phyloP scores from a whole-genome alignment of 2,113 vertebrate species.

The Willisornis vidua region DNA sequence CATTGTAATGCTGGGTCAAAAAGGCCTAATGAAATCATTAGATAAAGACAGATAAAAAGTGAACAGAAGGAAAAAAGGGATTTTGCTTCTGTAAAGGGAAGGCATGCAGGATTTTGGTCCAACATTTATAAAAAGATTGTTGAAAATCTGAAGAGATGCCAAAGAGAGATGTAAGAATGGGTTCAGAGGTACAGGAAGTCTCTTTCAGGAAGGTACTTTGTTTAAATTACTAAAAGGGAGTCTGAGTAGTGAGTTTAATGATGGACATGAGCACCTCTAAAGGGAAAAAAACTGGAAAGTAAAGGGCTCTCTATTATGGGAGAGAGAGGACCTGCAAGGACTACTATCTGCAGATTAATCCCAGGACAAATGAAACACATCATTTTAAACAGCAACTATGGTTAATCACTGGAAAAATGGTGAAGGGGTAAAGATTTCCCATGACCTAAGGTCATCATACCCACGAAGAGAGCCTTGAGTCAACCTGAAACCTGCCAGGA shows the following conservation, averaged over 20 bases:
- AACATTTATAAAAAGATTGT: not conserved
- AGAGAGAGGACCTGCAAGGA: not conserved
- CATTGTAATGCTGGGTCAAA: not conserved
- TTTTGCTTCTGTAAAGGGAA: not conserved
- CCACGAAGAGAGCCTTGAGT: rapidly evolving
- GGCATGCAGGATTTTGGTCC: not conserved
- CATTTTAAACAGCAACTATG: not conserved
- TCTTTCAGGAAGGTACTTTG: not conserved
- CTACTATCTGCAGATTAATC: not conserved
- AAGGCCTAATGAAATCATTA: not conserved
- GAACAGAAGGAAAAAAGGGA: not conserved
- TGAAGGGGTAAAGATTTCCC: not conserved
- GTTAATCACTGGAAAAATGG: not conserved
- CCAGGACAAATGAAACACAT: not conserved
- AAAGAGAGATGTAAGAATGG: not conserved
- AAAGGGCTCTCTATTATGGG: not conserved
- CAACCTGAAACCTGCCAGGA: not conserved
- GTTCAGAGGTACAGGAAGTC: not conserved
- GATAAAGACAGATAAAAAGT: not conserved
- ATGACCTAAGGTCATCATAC: not conserved
- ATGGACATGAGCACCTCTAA: not conserved
- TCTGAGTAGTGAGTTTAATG: not conserved
- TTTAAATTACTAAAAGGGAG: not conserved
- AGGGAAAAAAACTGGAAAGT: not conserved
- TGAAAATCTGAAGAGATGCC: not conserved